Base-by-base conservation (phyloP, 2,888 invertebrate species). In the Lepidocyrtoides sp. region DNA sequence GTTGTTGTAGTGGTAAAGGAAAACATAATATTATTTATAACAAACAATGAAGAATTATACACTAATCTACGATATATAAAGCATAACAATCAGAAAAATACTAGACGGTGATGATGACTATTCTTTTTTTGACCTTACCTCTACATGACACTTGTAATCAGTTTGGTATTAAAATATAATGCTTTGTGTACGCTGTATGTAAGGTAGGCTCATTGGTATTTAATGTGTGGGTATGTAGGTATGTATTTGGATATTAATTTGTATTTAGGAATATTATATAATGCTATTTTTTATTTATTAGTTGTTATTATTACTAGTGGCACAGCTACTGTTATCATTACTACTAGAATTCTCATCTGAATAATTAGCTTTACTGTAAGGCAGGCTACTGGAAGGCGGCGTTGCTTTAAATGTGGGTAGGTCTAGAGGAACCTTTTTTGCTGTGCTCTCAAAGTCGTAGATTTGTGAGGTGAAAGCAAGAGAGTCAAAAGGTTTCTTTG, bases 381-480 rank as follows among this genome's bases (percentile, higher is more conserved):
- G 48, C 29, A 77, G 48, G 29, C 75, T 51, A n/a, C 48, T 51
- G n/a, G 75, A 7, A 14, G 91, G 92, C 36, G 91, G 91, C 0
- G 90, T 92, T 1, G 83, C 92, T 60, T 84, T 92, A 41, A 93
- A 93, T 2, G 91, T 93, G 12, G 91, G 91, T 5, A 91, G 44
- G 54, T 91, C 91, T 0, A 89, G 54, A 14, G 92, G 91, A 10
- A 91, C 91, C 79, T 93, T 93, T 75, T 93, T 93, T 36, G 85
- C 75, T 17, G 60, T 63, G 7, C 36, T 63, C 63, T 93, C 94
- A 72, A 93, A 88, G 87, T 94, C 93, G 77, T 93, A 93, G 14
- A 94, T 51, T 63, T 92, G 92, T 8, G 93, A 93, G 4, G 84
- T 92, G 79, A 94, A 94, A 4, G 94, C 93, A 14, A 94, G 69